Evolutionary conservation across 2,797 vertebrate species (phyloP).

Genomic region (Siniperca undulata): DNA sequence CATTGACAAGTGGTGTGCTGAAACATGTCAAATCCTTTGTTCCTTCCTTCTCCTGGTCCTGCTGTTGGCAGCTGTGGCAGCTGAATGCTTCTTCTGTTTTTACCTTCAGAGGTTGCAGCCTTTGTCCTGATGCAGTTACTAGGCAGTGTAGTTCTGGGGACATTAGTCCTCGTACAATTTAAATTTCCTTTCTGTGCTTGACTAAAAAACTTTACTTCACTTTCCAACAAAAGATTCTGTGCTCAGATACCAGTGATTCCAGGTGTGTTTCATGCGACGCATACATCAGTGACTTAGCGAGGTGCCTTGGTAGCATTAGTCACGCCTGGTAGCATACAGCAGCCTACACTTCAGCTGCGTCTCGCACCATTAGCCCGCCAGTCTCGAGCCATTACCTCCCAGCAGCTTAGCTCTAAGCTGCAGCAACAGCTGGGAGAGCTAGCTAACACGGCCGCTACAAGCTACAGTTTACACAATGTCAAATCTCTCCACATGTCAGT

Average conservation of each 20-base stretch:
- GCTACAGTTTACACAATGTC: slow-evolving; percentile 61
- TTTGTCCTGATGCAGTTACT: slow-evolving; percentile 22
- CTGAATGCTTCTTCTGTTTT: slow-evolving; percentile 35
- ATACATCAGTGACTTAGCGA: background rate
- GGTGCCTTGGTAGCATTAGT: slow-evolving; percentile 3
- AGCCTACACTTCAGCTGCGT: slow-evolving; percentile 20
- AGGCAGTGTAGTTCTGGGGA: background rate
- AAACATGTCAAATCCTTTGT: slow-evolving; percentile 55
- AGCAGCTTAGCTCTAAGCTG: slow-evolving; percentile 50
- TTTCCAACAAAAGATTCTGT: background rate
- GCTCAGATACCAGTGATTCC: background rate
- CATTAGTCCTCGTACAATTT: background rate
- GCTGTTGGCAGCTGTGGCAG: slow-evolving; percentile 53
- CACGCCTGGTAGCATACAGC: background rate
- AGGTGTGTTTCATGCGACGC: background rate
- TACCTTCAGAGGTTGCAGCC: slow-evolving; percentile 31
- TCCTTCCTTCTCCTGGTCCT: slow-evolving; percentile 34
- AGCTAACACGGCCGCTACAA: slow-evolving; percentile 36
- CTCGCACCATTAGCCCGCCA: slow-evolving; percentile 48
- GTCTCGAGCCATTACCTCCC: slow-evolving; percentile 48
- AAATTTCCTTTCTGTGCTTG: background rate
- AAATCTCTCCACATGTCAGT: slow-evolving; percentile 63
- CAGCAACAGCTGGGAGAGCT: slow-evolving; percentile 64
- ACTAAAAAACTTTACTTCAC: background rate
- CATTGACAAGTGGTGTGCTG: slow-evolving; percentile 60